Evolutionary conservation across 2,797 vertebrate species (phyloP).

Genomic region (Labroides dimidiatus): DNA sequence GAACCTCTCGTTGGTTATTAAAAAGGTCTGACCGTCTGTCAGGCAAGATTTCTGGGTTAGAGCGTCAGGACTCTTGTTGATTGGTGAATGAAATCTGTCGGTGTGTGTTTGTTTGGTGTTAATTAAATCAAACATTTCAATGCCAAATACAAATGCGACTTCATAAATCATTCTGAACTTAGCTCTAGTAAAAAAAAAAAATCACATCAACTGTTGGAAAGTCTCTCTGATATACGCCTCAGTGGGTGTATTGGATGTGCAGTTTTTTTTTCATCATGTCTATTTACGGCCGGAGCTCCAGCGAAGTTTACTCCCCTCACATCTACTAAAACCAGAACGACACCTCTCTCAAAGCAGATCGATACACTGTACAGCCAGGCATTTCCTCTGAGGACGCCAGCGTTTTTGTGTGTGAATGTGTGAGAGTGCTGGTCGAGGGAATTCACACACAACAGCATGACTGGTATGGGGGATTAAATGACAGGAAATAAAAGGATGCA

Average conservation of each 20-base stretch:
- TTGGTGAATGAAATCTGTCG: no score
- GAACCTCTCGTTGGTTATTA: no score
- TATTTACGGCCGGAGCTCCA: not conserved
- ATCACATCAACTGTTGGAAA: not conserved
- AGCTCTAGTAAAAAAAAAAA: not conserved
- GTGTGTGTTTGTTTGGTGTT: no score
- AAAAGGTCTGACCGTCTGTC: no score
- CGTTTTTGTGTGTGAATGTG: not conserved
- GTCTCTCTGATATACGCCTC: not conserved
- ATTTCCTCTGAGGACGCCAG: conserved; percentile 23
- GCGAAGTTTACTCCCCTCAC: conserved; percentile 8
- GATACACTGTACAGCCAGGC: conserved; percentile 7
- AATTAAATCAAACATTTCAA: no score
- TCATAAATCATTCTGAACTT: no score
- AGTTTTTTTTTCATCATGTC: not conserved
- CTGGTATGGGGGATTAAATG: conserved; percentile 9
- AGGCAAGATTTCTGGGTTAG: no score
- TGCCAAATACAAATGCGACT: no score
- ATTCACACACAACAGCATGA: not conserved
- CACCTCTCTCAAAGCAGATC: conserved; percentile 39
- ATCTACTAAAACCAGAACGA: conserved; percentile 24
- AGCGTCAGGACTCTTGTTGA: no score
- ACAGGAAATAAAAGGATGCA: conserved; percentile 4
- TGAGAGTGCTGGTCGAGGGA: conserved; percentile 12
- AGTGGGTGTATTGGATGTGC: not conserved